These are phyloP conservation scores for Luidia sarsii DNA, from an alignment of 53 echinoderm and acorn worm species.

Conservation along the genomic window DNA sequence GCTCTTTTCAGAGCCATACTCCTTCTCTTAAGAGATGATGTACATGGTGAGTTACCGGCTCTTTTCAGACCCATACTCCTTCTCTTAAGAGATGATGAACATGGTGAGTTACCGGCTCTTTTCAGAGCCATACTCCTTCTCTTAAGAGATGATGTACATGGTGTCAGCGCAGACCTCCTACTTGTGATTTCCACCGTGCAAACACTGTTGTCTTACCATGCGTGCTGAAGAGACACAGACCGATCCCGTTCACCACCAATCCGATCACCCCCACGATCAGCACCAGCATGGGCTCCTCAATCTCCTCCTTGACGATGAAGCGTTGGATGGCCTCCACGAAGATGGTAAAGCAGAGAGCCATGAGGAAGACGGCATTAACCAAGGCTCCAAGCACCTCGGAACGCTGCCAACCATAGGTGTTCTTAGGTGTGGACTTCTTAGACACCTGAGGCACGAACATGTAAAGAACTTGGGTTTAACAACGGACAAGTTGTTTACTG, in stretches of 20 bases:
- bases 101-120: too few relatives aligned
- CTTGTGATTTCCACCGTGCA: background rate
- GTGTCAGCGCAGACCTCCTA: too few relatives aligned
- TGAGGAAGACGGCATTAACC: constrained; percentile 88
- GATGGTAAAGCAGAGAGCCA: constrained; percentile 92
- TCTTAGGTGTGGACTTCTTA: constrained; percentile 71
- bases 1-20: too few relatives aligned
- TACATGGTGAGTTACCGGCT: too few relatives aligned
- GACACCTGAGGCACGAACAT: too few relatives aligned
- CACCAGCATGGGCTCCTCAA: constrained; percentile 68
- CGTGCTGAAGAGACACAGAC: constrained; percentile 73
- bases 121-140: too few relatives aligned
- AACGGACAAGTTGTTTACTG: too few relatives aligned
- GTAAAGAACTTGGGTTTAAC: too few relatives aligned
- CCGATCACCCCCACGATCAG: constrained; percentile 79
- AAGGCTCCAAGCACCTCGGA: constrained; percentile 91
- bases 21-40: too few relatives aligned
- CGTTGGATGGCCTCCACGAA: constrained; percentile 83
- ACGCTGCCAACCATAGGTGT: constrained; percentile 92
- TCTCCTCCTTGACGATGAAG: constrained; percentile 63
- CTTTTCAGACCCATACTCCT: too few relatives aligned
- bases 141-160: too few relatives aligned
- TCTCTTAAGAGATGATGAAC: too few relatives aligned
- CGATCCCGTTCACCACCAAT: constrained; percentile 74
- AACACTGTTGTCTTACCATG: constrained; percentile 94